Base-by-base conservation (phyloP, 2,113 vertebrate genomes). In the Dasyurus viverrinus region DNA sequence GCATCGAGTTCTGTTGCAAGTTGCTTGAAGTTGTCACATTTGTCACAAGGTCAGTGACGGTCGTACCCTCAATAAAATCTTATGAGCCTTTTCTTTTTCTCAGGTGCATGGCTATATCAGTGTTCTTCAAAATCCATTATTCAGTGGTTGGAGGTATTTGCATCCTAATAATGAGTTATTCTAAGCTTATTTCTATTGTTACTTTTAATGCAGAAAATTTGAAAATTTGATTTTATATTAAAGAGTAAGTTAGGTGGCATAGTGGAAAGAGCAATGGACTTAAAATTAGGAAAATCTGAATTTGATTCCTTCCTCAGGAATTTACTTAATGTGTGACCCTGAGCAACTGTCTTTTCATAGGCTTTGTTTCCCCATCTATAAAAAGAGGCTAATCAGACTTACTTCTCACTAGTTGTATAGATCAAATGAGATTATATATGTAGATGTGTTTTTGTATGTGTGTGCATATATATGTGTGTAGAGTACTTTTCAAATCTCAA, bases 131-230 rank as follows among this genome's bases (percentile, higher is more conserved):
- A 84, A 6, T 42, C n/a, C 19, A 11, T 27, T 27, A 27, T 7
- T 57, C 55, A 84, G 22, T 84, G 16, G 16, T 84, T 84, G n/a
- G n/a, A 36, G 68, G 1, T 42, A 1, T 84, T 84, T n/a, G 19
- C 16, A 84, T 42, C n/a, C 23, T 42, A 84, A 16, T 84, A 84
- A 84, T 89, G 3, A 92, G 27, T 53, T 30, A 89, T 94, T 90
- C 68, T 53, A 90, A n/a, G 36, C 3, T 6, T n/a, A 89, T 89
- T 95, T 95, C 36, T n/a, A 93, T 90, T 91, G 0, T 76, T 90
- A 30, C 92, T 94, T 96, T 94, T 76, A 60, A 30, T 10, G 52
- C 94, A 93, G 46, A 55, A 48, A 89, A 60, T 94, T 50, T 89
- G 60, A 92, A 22, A 4, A 27, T 2, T 93, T 89, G 14, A 68